These are phyloP conservation scores for Asbolus verrucosus DNA, from an alignment of 1,140 invertebrate species.

Conservation along the genomic window DNA sequence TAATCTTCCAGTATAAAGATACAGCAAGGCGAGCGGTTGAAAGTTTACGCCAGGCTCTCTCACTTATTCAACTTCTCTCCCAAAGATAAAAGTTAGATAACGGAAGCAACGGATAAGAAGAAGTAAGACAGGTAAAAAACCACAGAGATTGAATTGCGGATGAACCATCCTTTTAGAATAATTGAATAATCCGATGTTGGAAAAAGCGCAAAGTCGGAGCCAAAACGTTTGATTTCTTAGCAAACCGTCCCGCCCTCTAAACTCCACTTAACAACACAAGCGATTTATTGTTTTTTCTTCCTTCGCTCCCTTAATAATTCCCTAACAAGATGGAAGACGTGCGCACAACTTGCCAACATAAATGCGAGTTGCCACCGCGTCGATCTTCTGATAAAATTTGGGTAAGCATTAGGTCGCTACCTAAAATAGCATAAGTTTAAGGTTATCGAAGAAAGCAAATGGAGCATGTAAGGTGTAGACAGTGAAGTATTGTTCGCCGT, in stretches of 20 bases:
- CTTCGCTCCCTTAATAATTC: slow-evolving; percentile 15
- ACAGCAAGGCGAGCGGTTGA: slow-evolving; percentile 38
- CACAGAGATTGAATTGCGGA: slow-evolving; percentile 52
- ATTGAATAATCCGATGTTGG: slow-evolving; percentile 54
- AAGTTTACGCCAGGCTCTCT: slow-evolving; percentile 43
- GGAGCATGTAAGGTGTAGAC: slow-evolving; percentile 43
- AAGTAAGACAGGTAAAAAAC: slow-evolving; percentile 49
- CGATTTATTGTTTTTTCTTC: slow-evolving; percentile 22
- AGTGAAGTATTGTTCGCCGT: slow-evolving; percentile 34
- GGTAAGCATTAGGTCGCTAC: slow-evolving; percentile 9
- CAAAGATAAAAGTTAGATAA: slow-evolving; percentile 55
- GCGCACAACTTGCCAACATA: neutral
- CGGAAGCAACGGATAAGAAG: slow-evolving; percentile 47
- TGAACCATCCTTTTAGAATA: slow-evolving; percentile 53
- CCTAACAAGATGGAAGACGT: neutral
- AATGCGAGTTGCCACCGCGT: neutral
- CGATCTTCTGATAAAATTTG: slow-evolving; percentile 1
- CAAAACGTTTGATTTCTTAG: slow-evolving; percentile 40
- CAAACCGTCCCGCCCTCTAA: slow-evolving; percentile 7
- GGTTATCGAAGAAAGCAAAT: slow-evolving; percentile 39
- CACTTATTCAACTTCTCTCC: slow-evolving; percentile 40
- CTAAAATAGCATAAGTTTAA: slow-evolving; percentile 37
- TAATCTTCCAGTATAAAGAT: slow-evolving; percentile 47
- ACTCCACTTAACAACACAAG: slow-evolving; percentile 29
- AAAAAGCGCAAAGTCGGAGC: slow-evolving; percentile 23